Conservation (phyloP, 2,888 invertebrate species). For the Ennomos fuscantarius region DNA sequence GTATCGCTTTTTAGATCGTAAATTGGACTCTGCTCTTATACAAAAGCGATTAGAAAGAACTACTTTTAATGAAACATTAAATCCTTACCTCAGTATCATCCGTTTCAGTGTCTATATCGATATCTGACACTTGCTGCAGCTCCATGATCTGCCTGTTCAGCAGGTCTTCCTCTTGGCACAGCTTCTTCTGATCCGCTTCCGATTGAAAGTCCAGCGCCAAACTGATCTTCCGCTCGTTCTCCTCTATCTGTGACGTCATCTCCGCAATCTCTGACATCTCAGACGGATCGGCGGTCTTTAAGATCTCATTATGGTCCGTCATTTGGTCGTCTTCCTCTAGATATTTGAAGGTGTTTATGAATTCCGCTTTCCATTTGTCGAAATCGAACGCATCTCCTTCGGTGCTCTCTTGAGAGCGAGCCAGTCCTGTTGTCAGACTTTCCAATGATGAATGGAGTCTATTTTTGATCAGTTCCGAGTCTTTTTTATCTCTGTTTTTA, state of each 20-base stretch:
- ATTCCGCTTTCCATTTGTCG: conserved; percentile 78
- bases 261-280: conserved; percentile 82
- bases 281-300: conserved; percentile 74
- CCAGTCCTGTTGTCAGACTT: conserved; percentile 72
- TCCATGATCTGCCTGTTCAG: conserved; percentile 91
- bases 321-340: conserved; percentile 76
- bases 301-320: conserved; percentile 70
- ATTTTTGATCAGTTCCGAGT: conserved; percentile 69
- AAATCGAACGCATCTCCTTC: conserved; percentile 74
- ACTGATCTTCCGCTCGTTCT: conserved; percentile 83
- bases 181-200: conserved; percentile 90
- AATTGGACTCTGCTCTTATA: too few relatives aligned
- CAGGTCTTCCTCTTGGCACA: conserved; percentile 91
- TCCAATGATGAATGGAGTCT: conserved; percentile 77
- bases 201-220: conserved; percentile 87
- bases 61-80: neutral
- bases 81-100: conserved; percentile 88
- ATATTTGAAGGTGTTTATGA: conserved; percentile 73
- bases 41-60: too few relatives aligned
- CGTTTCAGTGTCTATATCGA: conserved; percentile 92
- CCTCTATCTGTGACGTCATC: conserved; percentile 82
- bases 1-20: too few relatives aligned
- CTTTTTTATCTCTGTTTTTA: conserved; percentile 60
- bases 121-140: conserved; percentile 88
- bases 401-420: conserved; percentile 75